Evolutionary conservation across 2,888 invertebrate species (phyloP), one percentile per base, ranked within the genome.

Genomic region (Hybos culiciformis): DNA sequence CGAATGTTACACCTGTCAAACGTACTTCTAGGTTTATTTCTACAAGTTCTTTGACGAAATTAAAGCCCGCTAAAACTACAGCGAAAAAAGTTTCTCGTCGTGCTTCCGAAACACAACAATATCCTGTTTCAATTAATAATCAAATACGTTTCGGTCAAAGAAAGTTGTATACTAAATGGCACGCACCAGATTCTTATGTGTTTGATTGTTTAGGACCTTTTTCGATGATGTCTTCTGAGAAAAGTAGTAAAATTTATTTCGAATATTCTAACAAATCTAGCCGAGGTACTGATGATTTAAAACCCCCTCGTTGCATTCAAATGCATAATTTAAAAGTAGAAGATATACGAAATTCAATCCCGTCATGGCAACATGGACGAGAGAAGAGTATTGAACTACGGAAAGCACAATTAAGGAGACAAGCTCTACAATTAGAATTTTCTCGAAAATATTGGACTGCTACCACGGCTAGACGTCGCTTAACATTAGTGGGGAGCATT

Each of bases 181-280:
- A 71, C 42, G 71, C 73, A 3, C 73, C 73, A 0, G 71, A 69
- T 6, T 65, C 70, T 17, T 66, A 64, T 12, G 56, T 71, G 43
- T 70, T 70, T 47, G 62, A 67, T 37, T 70, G 69, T 47, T 69
- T 46, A 24, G 48, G 50, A 37, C 52, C 51, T 41, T 47, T 49
- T 43, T 34, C 18, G 42, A 24, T 34, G 18, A 33, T 36, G 26
- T 32, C 43, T 48, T 15, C 46, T n/a, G n/a, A n/a, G n/a, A n/a
- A 29, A 3, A 29, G n/a, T 29, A 29, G 2, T 29, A 5, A 29
- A n/a, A n/a, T n/a, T 12, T 34, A 8, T n/a, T 17, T 23, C 12
- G 21, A 41, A n/a, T 4, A 41, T 17, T 36, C 23, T 12, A 38
- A 40, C 34, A 42, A 41, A 20, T 43, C n/a, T n/a, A n/a, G n/a